These are phyloP conservation scores for Muntiacus reevesi DNA, from an alignment of 2,113 vertebrate genomes.

Conservation along the genomic window DNA sequence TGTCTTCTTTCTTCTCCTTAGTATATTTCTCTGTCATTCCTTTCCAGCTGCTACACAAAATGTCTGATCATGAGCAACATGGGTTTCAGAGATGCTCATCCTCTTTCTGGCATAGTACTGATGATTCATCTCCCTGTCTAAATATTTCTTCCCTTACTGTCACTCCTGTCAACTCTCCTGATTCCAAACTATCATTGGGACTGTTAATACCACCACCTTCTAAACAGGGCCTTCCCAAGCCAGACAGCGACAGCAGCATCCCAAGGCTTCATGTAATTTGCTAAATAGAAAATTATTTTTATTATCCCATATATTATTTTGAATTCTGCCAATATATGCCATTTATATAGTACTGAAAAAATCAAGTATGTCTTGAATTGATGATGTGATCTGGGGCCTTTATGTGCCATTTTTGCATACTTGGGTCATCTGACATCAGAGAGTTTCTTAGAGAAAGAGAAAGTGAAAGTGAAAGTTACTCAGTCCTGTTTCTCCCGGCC, in stretches of 20 bases:
- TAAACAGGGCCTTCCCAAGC: constrained; percentile 85
- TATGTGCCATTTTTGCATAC: neutral
- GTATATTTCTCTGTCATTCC: constrained; percentile 78
- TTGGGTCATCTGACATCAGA: neutral
- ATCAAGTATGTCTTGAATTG: neutral
- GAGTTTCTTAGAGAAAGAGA: neutral
- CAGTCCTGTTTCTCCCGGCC: neutral
- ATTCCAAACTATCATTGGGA: constrained; percentile 88
- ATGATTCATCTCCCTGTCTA: constrained; percentile 89
- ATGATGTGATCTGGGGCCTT: neutral
- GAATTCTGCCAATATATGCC: neutral
- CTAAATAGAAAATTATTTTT: constrained; percentile 38
- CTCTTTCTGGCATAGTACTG: constrained; percentile 91
- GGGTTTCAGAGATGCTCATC: constrained; percentile 88
- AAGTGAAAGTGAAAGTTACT: neutral
- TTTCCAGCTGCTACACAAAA: constrained; percentile 89
- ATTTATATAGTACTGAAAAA: neutral
- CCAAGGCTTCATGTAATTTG: constrained; percentile 89
- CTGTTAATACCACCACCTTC: constrained; percentile 89
- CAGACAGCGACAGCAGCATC: constrained; percentile 85
- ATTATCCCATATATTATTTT: neutral
- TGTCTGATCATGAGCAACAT: constrained; percentile 85
- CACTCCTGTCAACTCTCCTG: constrained; percentile 90
- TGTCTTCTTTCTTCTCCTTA: neutral
- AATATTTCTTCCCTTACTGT: constrained; percentile 93